Evolutionary conservation across 2,888 invertebrate genomes (phyloP).

Genomic region (Agrochola lota): DNA sequence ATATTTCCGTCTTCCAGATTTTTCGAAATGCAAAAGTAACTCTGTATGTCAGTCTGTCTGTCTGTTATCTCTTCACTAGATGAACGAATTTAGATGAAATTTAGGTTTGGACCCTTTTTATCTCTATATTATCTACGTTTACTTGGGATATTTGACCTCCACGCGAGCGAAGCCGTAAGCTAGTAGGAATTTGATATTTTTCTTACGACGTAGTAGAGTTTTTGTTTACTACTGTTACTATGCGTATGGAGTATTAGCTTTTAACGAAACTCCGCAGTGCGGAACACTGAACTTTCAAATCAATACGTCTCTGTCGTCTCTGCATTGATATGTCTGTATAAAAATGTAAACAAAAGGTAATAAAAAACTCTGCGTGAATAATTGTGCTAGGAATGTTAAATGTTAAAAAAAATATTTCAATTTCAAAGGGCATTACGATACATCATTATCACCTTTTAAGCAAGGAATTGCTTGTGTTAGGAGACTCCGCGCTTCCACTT

Average conservation of each 20-base stretch:
- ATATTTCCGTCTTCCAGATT: background rate
- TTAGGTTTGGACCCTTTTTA: background rate
- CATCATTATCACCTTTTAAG: no score
- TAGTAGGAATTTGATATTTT: background rate
- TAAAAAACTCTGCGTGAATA: no score
- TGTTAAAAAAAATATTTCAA: no score
- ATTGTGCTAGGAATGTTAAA: no score
- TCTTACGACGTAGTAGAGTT: background rate
- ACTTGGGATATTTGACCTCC: background rate
- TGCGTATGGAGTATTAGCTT: constrained; percentile 8
- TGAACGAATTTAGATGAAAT: background rate
- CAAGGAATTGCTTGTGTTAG: no score
- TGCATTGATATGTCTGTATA: background rate
- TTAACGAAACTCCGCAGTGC: constrained; percentile 25
- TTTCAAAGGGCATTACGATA: no score
- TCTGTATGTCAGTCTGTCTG: background rate
- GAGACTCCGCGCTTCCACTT: no score
- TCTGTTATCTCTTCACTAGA: background rate
- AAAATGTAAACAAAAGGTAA: background rate
- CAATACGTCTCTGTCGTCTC: constrained; percentile 16
- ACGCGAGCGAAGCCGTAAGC: background rate
- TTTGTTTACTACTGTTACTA: background rate
- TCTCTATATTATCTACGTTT: no score
- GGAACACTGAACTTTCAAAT: constrained; percentile 23
- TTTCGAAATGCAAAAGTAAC: background rate